Conservation (phyloP, 2,888 invertebrate genomes). For the Silvanus unidentatus region DNA sequence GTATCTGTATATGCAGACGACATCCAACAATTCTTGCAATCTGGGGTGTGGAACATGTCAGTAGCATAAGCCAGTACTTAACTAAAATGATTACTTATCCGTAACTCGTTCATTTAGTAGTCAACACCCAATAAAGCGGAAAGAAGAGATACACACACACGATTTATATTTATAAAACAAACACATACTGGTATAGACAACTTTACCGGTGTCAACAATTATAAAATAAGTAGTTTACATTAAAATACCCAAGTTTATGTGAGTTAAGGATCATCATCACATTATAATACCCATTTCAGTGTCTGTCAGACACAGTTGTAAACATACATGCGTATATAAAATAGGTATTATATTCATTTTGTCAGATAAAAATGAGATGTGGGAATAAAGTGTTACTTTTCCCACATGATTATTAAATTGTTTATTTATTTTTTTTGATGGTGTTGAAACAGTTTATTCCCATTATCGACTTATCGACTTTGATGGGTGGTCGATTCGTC, state of each 20-base stretch:
- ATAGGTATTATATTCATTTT: no score
- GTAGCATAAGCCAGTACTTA: constrained; percentile 25
- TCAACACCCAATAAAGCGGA: constrained; percentile 24
- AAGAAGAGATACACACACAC: neutral
- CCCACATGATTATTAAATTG: no score
- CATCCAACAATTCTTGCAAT: no score
- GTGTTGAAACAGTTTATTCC: no score
- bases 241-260: constrained; percentile 17
- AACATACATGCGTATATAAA: constrained; percentile 10
- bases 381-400: no score
- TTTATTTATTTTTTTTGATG: no score
- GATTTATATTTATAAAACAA: no score
- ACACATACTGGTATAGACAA: constrained; percentile 12
- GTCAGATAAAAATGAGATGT: no score
- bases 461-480: no score
- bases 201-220: constrained; percentile 22
- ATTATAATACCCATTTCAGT: constrained; percentile 14
- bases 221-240: constrained; percentile 23
- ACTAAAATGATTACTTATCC: constrained; percentile 25
- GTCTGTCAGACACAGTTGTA: constrained; percentile 11
- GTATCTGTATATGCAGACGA: no score
- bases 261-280: constrained; percentile 12
- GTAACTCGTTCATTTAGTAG: constrained; percentile 15
- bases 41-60: constrained; percentile 23
- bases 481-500: no score